Evolutionary conservation across 2,797 vertebrate species (phyloP), one percentile per base, ranked within the genome.

Genomic region (Serranus cabrilla): DNA sequence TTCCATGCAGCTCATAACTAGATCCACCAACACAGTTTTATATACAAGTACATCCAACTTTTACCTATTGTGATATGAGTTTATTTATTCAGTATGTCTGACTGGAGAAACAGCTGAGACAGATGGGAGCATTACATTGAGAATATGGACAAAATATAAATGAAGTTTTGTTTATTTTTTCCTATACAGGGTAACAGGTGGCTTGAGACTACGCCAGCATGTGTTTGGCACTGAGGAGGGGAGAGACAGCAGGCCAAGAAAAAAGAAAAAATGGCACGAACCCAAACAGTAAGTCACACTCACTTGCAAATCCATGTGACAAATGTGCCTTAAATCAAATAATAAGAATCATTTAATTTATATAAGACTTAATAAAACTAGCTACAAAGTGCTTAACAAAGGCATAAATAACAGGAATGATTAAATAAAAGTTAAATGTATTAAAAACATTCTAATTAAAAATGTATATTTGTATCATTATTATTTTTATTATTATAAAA

Each of bases 231-330:
- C 51, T 23, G 65, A 57, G 52, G 40, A 0, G 46, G 43, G 7
- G 17, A 39, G 66, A 49, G 54, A 49, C 27, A 58, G 66, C 14
- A 18, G 54, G 14, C 31, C n/a, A 56, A 50, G 45, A 50, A 45
- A 66, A 31, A 66, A 7, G 0, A 12, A 18, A n/a, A 43, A 11
- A 11, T 51, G 34, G 62, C 12, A 3, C 14, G 7, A 7, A 11
- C 50, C 37, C 49, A 50, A 56, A 56, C 51, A 8, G 13, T 46
- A 46, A 56, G 0, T 14, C 39, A 51, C 37, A 25, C 31, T 63
- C 31, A 7, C 40, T 45, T 34, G 18, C 39, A 66, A 54, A 40
- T 54, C 39, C 34, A 45, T 0, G 9, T 34, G 14, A 27, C 0
- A 7, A 40, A 40, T 40, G 5, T 50, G 18, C 0, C 2, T 45